Evolutionary conservation across 2,888 invertebrate genomes (phyloP).

Genomic region (Ochropleura leucogaster): DNA sequence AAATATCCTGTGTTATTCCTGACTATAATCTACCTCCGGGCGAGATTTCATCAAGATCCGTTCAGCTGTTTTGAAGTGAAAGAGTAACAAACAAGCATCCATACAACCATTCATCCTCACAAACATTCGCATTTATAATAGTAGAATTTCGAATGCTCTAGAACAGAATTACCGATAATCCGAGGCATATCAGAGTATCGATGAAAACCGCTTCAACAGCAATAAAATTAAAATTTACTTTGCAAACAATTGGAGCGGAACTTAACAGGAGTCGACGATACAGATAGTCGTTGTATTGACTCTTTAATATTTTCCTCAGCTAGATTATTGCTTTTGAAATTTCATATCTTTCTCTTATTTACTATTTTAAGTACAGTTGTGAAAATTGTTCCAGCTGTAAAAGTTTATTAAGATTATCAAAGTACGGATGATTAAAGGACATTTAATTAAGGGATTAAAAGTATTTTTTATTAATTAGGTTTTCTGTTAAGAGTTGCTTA

Average conservation of each 20-base stretch:
- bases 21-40: too few relatives aligned
- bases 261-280: constrained; percentile 7
- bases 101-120: too few relatives aligned
- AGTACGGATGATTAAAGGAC: background rate
- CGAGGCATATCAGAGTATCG: constrained; percentile 22
- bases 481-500: background rate
- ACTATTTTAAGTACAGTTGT: background rate
- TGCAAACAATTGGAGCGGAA: constrained; percentile 42
- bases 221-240: constrained; percentile 55
- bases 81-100: too few relatives aligned
- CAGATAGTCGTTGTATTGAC: constrained; percentile 40
- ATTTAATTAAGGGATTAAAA: too few relatives aligned
- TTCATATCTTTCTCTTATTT: constrained; percentile 20
- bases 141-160: background rate
- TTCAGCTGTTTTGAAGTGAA: too few relatives aligned
- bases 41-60: too few relatives aligned
- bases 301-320: constrained; percentile 31
- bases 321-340: constrained; percentile 9
- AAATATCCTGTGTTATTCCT: too few relatives aligned
- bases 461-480: background rate
- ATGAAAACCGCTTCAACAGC: constrained; percentile 40
- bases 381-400: background rate
- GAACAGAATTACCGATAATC: constrained; percentile 8
- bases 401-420: background rate
- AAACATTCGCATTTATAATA: too few relatives aligned